Evolutionary conservation across 2,888 invertebrate species (phyloP), one percentile per base, ranked within the genome.

Genomic region (Vesta saturnalis): DNA sequence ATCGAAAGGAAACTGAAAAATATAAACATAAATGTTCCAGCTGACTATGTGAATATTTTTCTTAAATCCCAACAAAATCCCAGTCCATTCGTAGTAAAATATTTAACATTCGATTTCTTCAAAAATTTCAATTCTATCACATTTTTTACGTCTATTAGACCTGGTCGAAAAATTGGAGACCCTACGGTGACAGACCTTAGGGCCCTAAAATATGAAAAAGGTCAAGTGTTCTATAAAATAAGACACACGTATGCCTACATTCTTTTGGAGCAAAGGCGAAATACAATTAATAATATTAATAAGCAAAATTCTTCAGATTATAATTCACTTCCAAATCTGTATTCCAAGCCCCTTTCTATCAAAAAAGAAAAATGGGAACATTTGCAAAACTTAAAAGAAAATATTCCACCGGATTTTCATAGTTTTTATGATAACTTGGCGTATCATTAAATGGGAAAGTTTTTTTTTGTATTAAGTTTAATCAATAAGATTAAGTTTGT

Each of bases 41-140:
- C 61, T 8, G 74, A 74, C 16, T 77, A 74, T 59, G 57, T 73
- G 10, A 16, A 67, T 47, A 61, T 74, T 47, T 71, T 63, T 62
- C 55, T 39, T 64, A 52, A 56, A 19, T 73, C 76, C 10, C 47
- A 75, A 64, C 15, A 55, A 60, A 68, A 68, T n/a, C 64, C 59
- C 1, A 23, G 47, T 21, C 73, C 74, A 14, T 76, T 77, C 60
- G 39, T 61, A 22, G 72, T 72, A 14, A 52, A 71, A 54, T 73
- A 71, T 30, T 49, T 77, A 39, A 30, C 49, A 6, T 61, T 67
- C 56, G 14, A 54, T 18, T 73, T 73, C 56, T 75, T 74, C 23
- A 57, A 61, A 62, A 46, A 43, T 10, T 62, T 57, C 52, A 22
- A 57, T 15, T 39, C 56, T 5, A 16, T 56, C 12, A 14, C 46